Evolutionary conservation across 1,140 invertebrate species (phyloP).

Genomic region (Coelopa frigida): DNA sequence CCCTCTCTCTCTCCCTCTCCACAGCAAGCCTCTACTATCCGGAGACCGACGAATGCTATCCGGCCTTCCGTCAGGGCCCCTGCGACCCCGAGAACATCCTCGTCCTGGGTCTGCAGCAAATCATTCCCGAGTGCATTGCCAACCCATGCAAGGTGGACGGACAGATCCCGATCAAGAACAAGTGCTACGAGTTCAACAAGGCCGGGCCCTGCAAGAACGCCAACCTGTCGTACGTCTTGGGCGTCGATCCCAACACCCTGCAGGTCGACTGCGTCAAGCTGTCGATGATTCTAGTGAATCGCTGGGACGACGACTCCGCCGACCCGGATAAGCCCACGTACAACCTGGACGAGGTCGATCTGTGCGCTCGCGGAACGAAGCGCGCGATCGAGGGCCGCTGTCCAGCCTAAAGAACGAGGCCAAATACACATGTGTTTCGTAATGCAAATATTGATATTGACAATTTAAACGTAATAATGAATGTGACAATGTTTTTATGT

Average conservation of each 20-base stretch:
- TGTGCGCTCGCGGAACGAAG: conserved; percentile 25
- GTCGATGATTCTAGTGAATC: conserved; percentile 26
- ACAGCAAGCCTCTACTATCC: conserved; percentile 56
- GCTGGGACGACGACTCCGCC: conserved; percentile 21
- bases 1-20: conserved; percentile 27
- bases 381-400: conserved; percentile 9
- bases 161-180: conserved; percentile 46
- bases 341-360: conserved; percentile 26
- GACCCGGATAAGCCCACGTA: conserved; percentile 14
- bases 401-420: background rate
- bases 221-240: conserved; percentile 35
- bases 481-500: no score
- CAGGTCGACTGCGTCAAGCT: conserved; percentile 45
- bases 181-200: conserved; percentile 48
- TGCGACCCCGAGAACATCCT: conserved; percentile 51
- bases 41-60: conserved; percentile 51
- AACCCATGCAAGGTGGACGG: conserved; percentile 54
- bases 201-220: conserved; percentile 42
- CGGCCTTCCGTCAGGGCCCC: conserved; percentile 55
- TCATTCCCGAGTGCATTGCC: conserved; percentile 50
- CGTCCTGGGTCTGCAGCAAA: conserved; percentile 47
- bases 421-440: background rate
- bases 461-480: conserved; percentile 1
- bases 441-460: conserved; percentile 4
- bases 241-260: conserved; percentile 48